A percentile compares a stretch with the other conserved stretches of the same genome.
These are phyloP conservation scores for Vombatus ursinus DNA, from an alignment of 2,113 vertebrate genomes.

Conservation along the genomic window DNA sequence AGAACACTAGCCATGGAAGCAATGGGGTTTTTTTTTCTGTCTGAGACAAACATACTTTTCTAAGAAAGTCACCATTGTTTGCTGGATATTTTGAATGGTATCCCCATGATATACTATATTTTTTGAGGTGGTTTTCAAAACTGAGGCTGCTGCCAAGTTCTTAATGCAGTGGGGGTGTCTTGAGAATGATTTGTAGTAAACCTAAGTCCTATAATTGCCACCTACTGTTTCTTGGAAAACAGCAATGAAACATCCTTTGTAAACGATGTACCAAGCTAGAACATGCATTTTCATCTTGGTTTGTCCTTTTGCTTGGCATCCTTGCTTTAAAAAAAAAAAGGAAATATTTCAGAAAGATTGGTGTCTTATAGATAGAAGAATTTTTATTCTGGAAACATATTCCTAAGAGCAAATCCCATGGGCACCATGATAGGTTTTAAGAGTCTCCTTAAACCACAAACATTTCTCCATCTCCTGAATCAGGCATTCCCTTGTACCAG, in stretches of 20 bases:
- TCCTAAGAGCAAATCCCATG: not conserved
- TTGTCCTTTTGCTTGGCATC: not conserved
- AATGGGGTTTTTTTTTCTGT: not conserved
- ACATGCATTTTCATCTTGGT: rapidly evolving
- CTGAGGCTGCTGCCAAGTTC: not conserved
- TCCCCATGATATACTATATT: not conserved
- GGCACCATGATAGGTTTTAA: not conserved
- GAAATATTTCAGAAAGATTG: not conserved
- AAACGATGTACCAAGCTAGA: not conserved
- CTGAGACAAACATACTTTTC: not conserved
- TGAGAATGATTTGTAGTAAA: not conserved
- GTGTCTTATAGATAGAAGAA: not conserved
- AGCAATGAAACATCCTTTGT: not conserved
- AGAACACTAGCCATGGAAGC: not conserved
- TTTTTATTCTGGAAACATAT: not conserved
- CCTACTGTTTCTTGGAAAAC: not conserved
- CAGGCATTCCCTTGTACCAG: not conserved
- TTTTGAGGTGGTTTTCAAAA: not conserved
- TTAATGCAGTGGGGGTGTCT: rapidly evolving
- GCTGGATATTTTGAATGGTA: not conserved
- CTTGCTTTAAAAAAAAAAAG: not conserved
- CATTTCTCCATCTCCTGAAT: not conserved
- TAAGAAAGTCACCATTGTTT: not conserved
- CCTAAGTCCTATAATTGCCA: not conserved
- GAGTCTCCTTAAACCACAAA: not conserved